Evolutionary conservation across 2,888 invertebrate genomes (phyloP).

Genomic region (Aspidiotus rigidus): DNA sequence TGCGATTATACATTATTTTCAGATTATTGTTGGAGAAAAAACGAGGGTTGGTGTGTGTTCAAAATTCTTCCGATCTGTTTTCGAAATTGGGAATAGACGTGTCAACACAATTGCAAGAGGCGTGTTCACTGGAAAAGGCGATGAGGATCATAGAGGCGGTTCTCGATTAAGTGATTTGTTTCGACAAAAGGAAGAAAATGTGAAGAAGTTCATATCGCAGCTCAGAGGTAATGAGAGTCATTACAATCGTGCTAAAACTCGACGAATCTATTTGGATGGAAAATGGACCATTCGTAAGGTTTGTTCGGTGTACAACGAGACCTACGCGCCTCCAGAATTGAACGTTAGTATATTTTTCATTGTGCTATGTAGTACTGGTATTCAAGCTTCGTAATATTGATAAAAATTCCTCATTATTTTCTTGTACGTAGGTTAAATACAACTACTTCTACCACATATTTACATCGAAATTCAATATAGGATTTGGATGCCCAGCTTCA

Average conservation of each 20-base stretch:
- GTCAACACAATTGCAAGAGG: neutral
- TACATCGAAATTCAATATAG: neutral
- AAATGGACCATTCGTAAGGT: neutral
- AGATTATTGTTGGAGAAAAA: no score
- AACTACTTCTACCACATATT: neutral
- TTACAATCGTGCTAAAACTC: neutral
- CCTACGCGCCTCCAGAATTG: neutral
- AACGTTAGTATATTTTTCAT: no score
- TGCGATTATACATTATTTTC: no score
- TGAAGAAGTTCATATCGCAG: neutral
- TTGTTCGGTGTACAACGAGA: neutral
- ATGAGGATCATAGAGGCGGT: neutral
- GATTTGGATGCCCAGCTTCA: neutral
- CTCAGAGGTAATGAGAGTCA: neutral
- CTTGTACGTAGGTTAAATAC: no score
- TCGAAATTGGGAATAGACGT: neutral
- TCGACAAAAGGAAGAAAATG: neutral
- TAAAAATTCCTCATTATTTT: no score
- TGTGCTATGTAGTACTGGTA: no score
- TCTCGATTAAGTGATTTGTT: neutral
- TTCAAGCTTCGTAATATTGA: no score
- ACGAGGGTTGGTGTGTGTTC: neutral
- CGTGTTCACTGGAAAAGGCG: neutral
- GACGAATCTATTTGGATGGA: neutral
- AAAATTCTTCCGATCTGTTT: neutral